These are phyloP conservation scores for Cerastoderma edule DNA, from an alignment of 2,888 invertebrate genomes.

Conservation along the genomic window DNA sequence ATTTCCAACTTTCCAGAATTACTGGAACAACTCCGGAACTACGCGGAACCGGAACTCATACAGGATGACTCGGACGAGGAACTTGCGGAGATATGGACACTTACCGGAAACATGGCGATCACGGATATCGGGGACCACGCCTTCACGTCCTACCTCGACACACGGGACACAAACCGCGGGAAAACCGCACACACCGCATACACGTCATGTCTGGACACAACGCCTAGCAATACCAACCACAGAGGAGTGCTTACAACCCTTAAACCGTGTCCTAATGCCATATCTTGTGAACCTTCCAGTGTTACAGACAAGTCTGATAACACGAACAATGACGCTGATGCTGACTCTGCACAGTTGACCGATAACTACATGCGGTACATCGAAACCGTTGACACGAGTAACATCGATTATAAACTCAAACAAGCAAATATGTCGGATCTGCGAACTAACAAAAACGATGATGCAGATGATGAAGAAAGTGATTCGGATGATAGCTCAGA, in stretches of 20 bases:
- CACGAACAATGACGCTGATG: background rate
- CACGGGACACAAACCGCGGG: background rate
- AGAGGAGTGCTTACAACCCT: no score
- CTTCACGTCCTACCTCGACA: background rate
- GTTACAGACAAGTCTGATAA: background rate
- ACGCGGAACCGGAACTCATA: background rate
- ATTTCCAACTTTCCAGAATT: constrained; percentile 14
- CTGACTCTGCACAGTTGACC: background rate
- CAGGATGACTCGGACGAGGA: constrained; percentile 16
- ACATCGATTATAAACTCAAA: no score
- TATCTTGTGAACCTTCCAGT: no score
- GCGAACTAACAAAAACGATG: constrained; percentile 3
- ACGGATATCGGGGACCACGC: constrained; percentile 1
- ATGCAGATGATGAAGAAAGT: constrained; percentile 21
- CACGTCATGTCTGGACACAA: no score
- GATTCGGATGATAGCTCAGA: background rate
- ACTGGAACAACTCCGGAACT: constrained; percentile 7
- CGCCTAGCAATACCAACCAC: no score
- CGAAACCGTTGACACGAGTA: background rate
- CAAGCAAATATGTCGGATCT: no score
- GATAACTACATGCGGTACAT: constrained; percentile 3
- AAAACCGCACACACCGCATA: no score
- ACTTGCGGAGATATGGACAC: constrained; percentile 10
- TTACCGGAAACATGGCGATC: constrained; percentile 8
- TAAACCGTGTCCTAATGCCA: no score